Evolutionary conservation across 2,113 vertebrate species (phyloP).

Genomic region (Limnothrissa miodon): DNA sequence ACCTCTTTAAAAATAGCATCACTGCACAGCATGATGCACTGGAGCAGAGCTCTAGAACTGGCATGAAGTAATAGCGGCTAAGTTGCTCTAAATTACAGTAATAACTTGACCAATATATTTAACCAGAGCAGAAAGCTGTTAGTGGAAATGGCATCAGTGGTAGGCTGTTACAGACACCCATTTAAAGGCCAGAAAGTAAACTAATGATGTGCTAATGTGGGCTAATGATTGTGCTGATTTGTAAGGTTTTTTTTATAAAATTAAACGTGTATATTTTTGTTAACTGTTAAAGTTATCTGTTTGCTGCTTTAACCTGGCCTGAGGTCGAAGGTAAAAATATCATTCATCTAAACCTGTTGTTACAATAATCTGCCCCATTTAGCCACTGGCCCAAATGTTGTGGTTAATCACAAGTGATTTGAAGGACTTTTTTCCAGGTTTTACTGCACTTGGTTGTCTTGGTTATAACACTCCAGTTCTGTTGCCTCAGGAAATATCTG

Average conservation of each 20-base stretch:
- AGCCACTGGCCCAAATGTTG: not conserved
- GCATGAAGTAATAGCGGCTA: not conserved
- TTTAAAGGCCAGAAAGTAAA: not conserved
- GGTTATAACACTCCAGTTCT: not conserved
- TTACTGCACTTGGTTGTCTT: not conserved
- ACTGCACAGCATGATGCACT: not conserved
- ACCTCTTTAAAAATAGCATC: not conserved
- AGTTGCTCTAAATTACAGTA: not conserved
- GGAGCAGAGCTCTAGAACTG: not conserved
- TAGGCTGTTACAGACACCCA: not conserved
- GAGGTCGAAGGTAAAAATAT: not conserved
- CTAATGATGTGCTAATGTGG: no score
- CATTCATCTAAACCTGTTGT: not conserved
- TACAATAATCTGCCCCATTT: not conserved
- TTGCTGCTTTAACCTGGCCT: not conserved
- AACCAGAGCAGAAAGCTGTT: constrained; percentile 9
- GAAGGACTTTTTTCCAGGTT: not conserved
- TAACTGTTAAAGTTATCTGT: not conserved
- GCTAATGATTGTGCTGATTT: constrained; percentile 5
- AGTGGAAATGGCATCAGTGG: not conserved
- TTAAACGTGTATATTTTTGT: not conserved
- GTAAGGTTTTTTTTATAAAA: not conserved
- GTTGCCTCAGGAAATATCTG: constrained; percentile 1
- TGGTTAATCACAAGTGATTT: not conserved
- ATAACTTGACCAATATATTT: no score